Evolutionary conservation across 2,888 invertebrate genomes (phyloP), one percentile per base, ranked within the genome.

Genomic region (Mesochorus sp.): DNA sequence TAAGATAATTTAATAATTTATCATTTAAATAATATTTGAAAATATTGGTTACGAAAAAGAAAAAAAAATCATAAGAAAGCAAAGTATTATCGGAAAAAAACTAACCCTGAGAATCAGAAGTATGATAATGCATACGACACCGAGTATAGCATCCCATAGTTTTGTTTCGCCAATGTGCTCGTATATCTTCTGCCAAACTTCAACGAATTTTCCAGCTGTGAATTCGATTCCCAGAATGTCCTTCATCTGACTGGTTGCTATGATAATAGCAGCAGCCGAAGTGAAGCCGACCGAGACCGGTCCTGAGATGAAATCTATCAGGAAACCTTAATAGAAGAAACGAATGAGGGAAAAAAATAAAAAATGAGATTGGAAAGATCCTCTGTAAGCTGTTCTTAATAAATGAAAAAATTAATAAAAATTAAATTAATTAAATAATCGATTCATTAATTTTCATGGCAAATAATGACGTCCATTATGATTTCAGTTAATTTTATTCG

Each of bases 281-380:
- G 96, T 96, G 91, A 96, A 96, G 4, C 95, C 95, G 75, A 95
- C 94, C 1, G 95, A 95, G 77, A 96, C 95, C 42, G 96, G 96
- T n/a, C 95, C 95, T 80, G 96, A 96, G 86, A 96, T 96, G 91
- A 96, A 96, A 91, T 96, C 96, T 82, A 96, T 95, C 81, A 96
- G 91, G 90, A 96, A 96, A 51, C 96, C 96, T 96, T 91, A 6
- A 42, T 12, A 21, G 37, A 12, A 4, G 10, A 47, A 42, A 17
- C 10, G 10, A 39, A 39, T 12, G 12, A 39, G 14, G 21, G 12
- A 28, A 28, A 31, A 47, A 21, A 24, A 49, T 8, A 21, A 5
- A 57, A 49, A 14, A 24, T 8, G 6, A 59, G 6, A 53, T 8
- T 59, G 37, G 28, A 14, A 44, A 44, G 5, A 44, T 17, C n/a